A percentile compares a stretch with the other conserved stretches of the same genome.
phyloP scores from a whole-genome alignment of 1,140 invertebrate species.

The Protaetia brevitarsis region DNA sequence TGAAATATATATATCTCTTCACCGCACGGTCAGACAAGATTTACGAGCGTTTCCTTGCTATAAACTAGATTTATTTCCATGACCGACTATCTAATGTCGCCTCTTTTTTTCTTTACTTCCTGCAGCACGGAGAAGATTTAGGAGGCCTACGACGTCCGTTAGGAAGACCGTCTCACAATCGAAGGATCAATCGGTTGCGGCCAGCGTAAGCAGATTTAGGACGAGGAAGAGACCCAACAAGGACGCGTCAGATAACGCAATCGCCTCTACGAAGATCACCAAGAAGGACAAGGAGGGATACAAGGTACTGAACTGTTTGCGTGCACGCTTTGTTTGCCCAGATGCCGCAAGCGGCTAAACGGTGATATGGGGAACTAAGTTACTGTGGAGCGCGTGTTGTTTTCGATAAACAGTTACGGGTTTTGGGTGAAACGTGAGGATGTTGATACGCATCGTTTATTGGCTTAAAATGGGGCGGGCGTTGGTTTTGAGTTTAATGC shows the following conservation, averaged over 20 bases:
- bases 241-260: conserved; percentile 57
- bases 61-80: background rate
- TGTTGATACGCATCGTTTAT: no score
- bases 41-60: background rate
- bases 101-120: conserved; percentile 13
- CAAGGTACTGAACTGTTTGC: conserved; percentile 49
- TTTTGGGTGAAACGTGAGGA: no score
- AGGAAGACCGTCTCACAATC: conserved; percentile 47
- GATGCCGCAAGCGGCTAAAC: background rate
- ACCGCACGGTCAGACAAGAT: no score
- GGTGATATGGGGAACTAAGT: background rate
- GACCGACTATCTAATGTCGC: background rate
- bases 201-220: conserved; percentile 65
- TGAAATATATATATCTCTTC: background rate
- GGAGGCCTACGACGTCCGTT: conserved; percentile 43
- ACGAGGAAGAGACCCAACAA: conserved; percentile 59
- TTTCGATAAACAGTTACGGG: conserved; percentile 5
- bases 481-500: no score
- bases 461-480: no score
- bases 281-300: conserved; percentile 63
- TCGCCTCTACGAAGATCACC: conserved; percentile 52
- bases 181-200: conserved; percentile 62
- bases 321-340: background rate
- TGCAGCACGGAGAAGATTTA: conserved; percentile 54
- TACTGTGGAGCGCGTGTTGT: background rate